Conservation (phyloP, 1,140 invertebrate genomes). For the Chelonus insularis region DNA sequence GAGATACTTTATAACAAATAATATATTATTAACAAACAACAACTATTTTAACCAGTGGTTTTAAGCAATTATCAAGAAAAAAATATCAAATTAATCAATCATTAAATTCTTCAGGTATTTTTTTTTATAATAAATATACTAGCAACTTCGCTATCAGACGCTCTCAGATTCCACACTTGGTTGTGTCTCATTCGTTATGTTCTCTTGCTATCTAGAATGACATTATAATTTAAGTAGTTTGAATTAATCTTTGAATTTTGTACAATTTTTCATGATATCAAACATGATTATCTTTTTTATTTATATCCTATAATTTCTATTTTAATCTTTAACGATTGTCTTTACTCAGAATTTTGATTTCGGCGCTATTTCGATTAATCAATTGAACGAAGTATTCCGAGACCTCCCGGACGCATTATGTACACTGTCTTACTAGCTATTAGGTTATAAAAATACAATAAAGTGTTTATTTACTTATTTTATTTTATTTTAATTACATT, state of each 20-base stretch:
- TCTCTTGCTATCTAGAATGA: background rate
- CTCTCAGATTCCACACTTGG: background rate
- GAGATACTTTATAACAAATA: background rate
- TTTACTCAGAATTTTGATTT: conserved; percentile 37
- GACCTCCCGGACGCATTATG: conserved; percentile 1
- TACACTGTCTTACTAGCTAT: background rate
- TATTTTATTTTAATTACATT: background rate
- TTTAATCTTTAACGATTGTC: background rate
- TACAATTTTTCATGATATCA: background rate
- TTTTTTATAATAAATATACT: too few species aligned
- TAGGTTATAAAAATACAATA: conserved; percentile 1
- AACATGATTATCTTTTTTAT: background rate
- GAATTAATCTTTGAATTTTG: background rate
- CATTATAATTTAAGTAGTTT: background rate
- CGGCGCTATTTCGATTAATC: conserved; percentile 27
- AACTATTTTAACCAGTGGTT: background rate
- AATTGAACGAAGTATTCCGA: conserved; percentile 14
- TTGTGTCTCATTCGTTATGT: background rate
- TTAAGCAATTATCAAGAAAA: too few species aligned
- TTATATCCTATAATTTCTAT: background rate
- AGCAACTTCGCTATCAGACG: too few species aligned
- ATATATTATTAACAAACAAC: background rate
- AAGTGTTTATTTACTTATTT: background rate
- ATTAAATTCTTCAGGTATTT: too few species aligned
- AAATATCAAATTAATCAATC: too few species aligned